Percentiles rank a stretch among this genome's conserved stretches.
These are phyloP conservation scores for Caiman crocodilus DNA, from an alignment of 2,797 vertebrate genomes.

Conservation along the genomic window DNA sequence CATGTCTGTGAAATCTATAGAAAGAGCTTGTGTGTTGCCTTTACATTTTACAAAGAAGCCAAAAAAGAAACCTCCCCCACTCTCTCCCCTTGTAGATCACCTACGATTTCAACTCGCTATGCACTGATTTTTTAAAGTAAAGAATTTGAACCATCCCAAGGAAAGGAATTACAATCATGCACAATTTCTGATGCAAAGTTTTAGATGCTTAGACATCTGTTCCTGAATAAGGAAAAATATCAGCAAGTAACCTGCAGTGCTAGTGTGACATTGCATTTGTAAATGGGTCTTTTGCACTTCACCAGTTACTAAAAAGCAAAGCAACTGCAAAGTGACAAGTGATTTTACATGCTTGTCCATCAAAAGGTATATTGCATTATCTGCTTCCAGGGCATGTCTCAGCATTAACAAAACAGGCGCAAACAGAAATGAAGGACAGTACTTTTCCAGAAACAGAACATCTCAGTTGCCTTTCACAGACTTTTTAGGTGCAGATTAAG, in stretches of 20 bases:
- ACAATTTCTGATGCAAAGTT: neutral
- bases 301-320: neutral
- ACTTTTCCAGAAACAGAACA: neutral
- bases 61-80: rapidly evolving
- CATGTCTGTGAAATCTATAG: rapidly evolving
- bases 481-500: neutral
- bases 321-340: neutral
- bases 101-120: neutral
- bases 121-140: neutral
- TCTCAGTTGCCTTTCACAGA: neutral
- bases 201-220: neutral
- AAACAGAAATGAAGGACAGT: rapidly evolving
- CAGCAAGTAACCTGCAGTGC: rapidly evolving
- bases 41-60: neutral
- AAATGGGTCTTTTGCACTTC: neutral
- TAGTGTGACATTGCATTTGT: rapidly evolving
- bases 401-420: neutral
- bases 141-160: neutral
- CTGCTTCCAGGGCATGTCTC: rapidly evolving
- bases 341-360: slow-evolving; percentile 29
- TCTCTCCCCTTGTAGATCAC: neutral
- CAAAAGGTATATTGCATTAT: neutral
- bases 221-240: neutral
- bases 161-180: neutral
- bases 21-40: rapidly evolving